A percentile compares a stretch with the other conserved stretches of the same genome.
Evolutionary conservation across 2,797 vertebrate genomes (phyloP).

Genomic region (Rhincodon typus): DNA sequence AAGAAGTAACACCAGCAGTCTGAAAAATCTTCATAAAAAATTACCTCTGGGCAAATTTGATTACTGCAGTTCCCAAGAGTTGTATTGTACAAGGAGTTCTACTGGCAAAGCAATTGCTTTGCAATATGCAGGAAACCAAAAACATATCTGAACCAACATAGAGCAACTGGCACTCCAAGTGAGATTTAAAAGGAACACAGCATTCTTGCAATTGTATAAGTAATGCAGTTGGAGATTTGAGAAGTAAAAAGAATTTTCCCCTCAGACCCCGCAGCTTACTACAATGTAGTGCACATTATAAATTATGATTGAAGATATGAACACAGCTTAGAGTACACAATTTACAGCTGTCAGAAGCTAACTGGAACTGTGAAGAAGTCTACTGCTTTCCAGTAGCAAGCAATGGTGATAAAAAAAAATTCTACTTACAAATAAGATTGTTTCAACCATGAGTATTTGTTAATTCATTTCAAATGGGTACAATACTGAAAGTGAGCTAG

Average conservation of each 20-base stretch:
- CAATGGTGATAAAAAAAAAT: neutral
- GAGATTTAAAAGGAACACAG: neutral
- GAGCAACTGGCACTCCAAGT: neutral
- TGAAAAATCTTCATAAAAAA: constrained; percentile 17
- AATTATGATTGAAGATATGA: neutral
- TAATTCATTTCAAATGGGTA: neutral
- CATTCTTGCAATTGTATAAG: neutral
- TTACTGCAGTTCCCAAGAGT: neutral
- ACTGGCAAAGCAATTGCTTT: constrained; percentile 6
- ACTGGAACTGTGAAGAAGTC: no score
- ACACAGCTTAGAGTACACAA: neutral
- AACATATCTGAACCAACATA: neutral
- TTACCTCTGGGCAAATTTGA: neutral
- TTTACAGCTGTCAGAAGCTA: neutral
- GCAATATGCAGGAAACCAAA: neutral
- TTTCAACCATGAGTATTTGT: neutral
- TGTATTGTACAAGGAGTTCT: neutral
- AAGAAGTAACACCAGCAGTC: neutral
- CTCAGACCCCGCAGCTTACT: neutral
- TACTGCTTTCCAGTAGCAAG: neutral
- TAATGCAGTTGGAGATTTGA: neutral
- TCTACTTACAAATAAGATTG: neutral
- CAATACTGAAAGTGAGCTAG: neutral
- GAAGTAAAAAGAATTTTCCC: neutral
- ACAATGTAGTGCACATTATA: neutral